Evolutionary conservation across 2,888 invertebrate species (phyloP).

Genomic region (Dendrolimus houi): DNA sequence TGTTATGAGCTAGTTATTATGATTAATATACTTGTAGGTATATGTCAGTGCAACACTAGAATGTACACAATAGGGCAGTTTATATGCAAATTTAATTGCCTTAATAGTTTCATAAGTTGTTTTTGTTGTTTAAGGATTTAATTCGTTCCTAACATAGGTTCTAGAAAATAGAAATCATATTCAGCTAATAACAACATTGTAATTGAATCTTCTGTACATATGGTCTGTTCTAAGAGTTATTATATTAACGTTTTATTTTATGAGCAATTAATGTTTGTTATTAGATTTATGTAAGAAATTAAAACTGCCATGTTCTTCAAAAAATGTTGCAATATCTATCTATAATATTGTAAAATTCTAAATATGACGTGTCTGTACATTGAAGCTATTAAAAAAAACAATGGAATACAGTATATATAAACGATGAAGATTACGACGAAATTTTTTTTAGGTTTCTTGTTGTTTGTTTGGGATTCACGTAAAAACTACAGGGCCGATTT

Average conservation of each 20-base stretch:
- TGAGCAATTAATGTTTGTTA: not conserved
- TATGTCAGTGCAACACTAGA: constrained; percentile 1
- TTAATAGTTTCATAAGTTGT: constrained; percentile 13
- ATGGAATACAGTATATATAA: too few relatives aligned
- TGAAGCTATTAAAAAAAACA: too few relatives aligned
- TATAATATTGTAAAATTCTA: too few relatives aligned
- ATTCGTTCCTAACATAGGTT: constrained; percentile 4
- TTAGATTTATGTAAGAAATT: not conserved
- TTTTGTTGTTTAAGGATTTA: too few relatives aligned
- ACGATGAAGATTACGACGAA: too few relatives aligned
- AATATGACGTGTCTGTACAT: too few relatives aligned
- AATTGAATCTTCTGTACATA: not conserved
- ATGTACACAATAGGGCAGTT: constrained; percentile 28
- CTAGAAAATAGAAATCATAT: not conserved
- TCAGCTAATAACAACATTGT: not conserved
- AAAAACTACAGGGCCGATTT: too few relatives aligned
- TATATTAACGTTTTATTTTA: not conserved
- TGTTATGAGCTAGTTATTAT: constrained; percentile 6
- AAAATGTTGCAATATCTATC: too few relatives aligned
- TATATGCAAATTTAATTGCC: constrained; percentile 28
- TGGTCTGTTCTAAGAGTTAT: too few relatives aligned
- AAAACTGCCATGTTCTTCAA: too few relatives aligned
- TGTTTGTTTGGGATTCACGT: too few relatives aligned
- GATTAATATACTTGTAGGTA: not conserved
- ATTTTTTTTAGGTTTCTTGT: too few relatives aligned